Evolutionary conservation across 2,888 invertebrate genomes (phyloP), one percentile per base, ranked within the genome.

Genomic region (Parasteatoda lunata): DNA sequence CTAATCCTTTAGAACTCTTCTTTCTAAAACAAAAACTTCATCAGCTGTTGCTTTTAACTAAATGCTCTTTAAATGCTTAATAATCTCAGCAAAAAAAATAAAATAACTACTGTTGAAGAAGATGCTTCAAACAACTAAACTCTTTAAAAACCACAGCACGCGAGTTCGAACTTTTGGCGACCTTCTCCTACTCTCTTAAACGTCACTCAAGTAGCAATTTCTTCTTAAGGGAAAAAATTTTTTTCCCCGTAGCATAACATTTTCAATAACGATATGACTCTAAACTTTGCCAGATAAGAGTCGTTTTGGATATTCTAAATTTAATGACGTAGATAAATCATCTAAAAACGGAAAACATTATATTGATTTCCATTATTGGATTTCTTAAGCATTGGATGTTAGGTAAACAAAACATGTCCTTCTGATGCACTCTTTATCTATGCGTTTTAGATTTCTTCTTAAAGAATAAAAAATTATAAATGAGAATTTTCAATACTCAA

Each of bases 211-310:
- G 59, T 11, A 59, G n/a, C 59, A 59, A 59, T 9, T 59, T 13
- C 13, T n/a, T 0, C 59, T 59, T 13, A 4, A 59, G 8, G n/a
- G 59, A 7, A 11, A 59, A 59, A 59, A 59, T n/a, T 4, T 4
- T n/a, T 4, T 4, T 4, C 4, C 5, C n/a, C 59, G n/a, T 4
- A 59, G 59, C 9, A 59, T 13, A 59, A n/a, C 59, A 8, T 59
- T 59, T 59, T 59, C 59, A 59, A 59, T 59, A 59, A 59, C n/a
- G 59, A 59, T 59, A 59, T 59, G 59, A 59, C 59, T 59, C 59
- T 59, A n/a, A 59, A 59, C 59, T 59, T 59, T n/a, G 59, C 59
- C 0, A 59, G 59, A 59, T 59, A 59, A 59, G 59, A 59, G 59
- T 13, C 9, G n/a, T 59, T 13, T 59, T 59, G n/a, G 59, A 59